Base-by-base conservation (phyloP, 2,888 invertebrate species). In the Theretra japonica region DNA sequence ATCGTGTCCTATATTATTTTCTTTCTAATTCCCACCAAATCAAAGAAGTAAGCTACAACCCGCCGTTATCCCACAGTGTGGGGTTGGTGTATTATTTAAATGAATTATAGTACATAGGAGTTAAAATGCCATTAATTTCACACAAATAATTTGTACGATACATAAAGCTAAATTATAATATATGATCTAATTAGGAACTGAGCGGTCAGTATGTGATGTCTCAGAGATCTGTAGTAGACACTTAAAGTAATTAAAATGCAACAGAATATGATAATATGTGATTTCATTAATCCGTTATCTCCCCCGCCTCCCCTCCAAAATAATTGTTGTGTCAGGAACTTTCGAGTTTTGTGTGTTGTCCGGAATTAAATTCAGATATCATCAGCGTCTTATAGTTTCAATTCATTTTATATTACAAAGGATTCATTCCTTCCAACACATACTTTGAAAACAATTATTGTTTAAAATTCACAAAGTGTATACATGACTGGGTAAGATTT, bases 121-220 rank as follows among this genome's bases (percentile, higher is more conserved):
- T 53, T 56, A 62, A 53, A 65, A 28, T 65, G 62, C 70, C 56
- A 65, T 71, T 71, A 74, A 70, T 68, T 73, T 76, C 69, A 74
- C 73, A 74, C 65, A 73, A 71, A 75, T 71, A 72, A 77, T 72
- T 79, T 83, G 83, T 85, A 84, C 76, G 75, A 84, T 76, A 83
- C 53, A 86, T 91, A 90, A 88, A 87, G 84, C 91, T 93, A 90
- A 89, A 88, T 84, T 86, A 86, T 83, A 85, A 84, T 86, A 86
- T 89, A 91, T 88, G 90, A 91, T 83, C 92, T 94, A 93, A 91
- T 86, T 94, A 94, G 94, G 94, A 94, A 94, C 94, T 94, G 93
- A 91, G 92, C 91, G 94, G 88, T 80, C 76, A 77, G 81, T 92
- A 91, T 85, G 87, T 92, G 91, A 89, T 88, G 88, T 88, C 82